Evolutionary conservation across 2,113 vertebrate genomes (phyloP).

Genomic region (Myanophis thanlyinensis): DNA sequence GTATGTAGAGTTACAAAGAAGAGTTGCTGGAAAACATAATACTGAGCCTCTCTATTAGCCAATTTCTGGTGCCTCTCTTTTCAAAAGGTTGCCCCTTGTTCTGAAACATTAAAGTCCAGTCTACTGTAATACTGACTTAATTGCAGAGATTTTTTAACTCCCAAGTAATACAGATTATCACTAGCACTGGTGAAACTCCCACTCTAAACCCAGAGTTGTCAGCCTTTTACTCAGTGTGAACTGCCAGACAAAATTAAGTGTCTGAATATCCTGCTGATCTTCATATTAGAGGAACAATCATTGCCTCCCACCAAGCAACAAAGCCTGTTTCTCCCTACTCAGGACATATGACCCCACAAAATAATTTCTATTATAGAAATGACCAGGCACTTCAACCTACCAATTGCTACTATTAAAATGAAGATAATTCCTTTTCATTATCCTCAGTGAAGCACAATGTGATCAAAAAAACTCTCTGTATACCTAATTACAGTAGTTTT

Average conservation of each 20-base stretch:
- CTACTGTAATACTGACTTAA: neutral
- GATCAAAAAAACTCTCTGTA: constrained; percentile 48
- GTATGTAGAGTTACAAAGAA: neutral
- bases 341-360: constrained; percentile 19
- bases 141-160: neutral
- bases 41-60: neutral
- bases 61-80: neutral
- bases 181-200: neutral
- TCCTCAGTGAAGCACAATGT: constrained; percentile 56
- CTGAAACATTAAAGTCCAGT: neutral
- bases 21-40: neutral
- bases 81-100: neutral
- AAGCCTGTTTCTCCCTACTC: neutral
- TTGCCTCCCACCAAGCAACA: neutral
- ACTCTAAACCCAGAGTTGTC: neutral
- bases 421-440: constrained; percentile 66
- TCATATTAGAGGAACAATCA: neutral
- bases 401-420: constrained; percentile 57
- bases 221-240: neutral
- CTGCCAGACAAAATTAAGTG: neutral
- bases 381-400: constrained; percentile 54
- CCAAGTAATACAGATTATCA: neutral
- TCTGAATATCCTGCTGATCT: neutral
- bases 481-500: constrained; percentile 59
- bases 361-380: constrained; percentile 49